phyloP scores from a whole-genome alignment of 2,888 invertebrate genomes.

The Enoplolaimus lenunculus region DNA sequence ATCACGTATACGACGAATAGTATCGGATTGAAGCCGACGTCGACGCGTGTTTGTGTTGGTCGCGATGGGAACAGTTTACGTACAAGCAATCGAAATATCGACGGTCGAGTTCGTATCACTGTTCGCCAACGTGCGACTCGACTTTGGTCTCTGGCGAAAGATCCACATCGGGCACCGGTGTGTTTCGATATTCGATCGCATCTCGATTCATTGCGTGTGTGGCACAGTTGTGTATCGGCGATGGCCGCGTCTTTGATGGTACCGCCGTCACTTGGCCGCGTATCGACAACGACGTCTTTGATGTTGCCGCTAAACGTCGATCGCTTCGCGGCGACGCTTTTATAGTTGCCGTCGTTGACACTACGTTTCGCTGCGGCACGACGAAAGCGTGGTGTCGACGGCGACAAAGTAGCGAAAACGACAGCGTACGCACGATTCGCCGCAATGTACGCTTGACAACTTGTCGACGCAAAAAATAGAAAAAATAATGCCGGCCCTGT shows the following conservation, averaged over 20 bases:
- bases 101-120: not conserved
- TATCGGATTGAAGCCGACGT: not conserved
- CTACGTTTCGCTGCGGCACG: not conserved
- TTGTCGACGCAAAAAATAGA: not conserved
- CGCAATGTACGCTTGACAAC: conserved; percentile 3
- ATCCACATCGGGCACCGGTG: not conserved
- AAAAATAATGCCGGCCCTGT: not conserved
- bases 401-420: not conserved
- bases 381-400: not conserved
- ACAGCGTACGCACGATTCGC: not conserved
- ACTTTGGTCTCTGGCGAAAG: too few species aligned
- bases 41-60: too few species aligned
- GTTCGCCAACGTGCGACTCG: not conserved
- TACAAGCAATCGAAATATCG: too few species aligned
- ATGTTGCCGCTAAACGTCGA: not conserved
- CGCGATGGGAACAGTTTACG: not conserved
- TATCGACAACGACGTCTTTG: too few species aligned
- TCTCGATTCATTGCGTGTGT: too few species aligned
- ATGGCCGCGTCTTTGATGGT: not conserved
- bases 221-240: too few species aligned
- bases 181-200: too few species aligned
- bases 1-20: not conserved
- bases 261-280: too few species aligned
- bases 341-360: not conserved
- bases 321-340: not conserved